phyloP scores from a whole-genome alignment of 2,888 invertebrate species.

The Nomada flava region DNA sequence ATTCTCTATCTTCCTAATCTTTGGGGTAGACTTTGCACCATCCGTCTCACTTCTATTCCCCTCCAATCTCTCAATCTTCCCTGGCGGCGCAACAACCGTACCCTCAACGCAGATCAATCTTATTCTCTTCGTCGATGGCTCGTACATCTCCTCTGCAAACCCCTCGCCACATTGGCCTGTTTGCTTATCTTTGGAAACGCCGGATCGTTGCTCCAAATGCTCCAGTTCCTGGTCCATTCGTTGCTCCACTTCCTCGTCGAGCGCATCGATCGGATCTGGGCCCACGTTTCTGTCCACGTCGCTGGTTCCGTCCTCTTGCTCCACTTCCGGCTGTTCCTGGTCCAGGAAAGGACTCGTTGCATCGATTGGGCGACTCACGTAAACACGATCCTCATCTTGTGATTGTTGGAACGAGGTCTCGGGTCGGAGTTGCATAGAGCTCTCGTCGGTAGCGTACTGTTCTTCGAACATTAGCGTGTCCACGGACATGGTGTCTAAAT shows the following conservation, averaged over 20 bases:
- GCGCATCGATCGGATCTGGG: conserved; percentile 24
- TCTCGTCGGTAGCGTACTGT: conserved; percentile 14
- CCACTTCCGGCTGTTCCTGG: conserved; percentile 26
- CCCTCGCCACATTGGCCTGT: neutral
- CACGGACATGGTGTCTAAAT: conserved; percentile 44
- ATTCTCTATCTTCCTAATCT: conserved; percentile 42
- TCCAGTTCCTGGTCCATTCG: conserved; percentile 20
- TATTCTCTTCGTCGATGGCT: conserved; percentile 26
- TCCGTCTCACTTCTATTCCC: neutral
- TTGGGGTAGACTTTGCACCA: neutral
- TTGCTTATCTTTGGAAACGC: conserved; percentile 32
- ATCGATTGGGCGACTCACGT: neutral
- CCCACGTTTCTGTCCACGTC: conserved; percentile 3
- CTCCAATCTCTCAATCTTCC: neutral
- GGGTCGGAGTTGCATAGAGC: neutral
- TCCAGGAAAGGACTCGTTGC: neutral
- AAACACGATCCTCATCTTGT: neutral
- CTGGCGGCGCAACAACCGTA: neutral
- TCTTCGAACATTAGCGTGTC: conserved; percentile 40
- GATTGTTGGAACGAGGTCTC: no score
- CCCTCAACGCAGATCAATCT: conserved; percentile 21
- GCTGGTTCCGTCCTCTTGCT: conserved; percentile 25
- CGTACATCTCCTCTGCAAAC: neutral
- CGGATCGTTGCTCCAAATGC: neutral
- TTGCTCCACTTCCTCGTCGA: conserved; percentile 1